These are phyloP conservation scores for Bubo bubo DNA, from an alignment of 2,113 vertebrate species.

Conservation along the genomic window DNA sequence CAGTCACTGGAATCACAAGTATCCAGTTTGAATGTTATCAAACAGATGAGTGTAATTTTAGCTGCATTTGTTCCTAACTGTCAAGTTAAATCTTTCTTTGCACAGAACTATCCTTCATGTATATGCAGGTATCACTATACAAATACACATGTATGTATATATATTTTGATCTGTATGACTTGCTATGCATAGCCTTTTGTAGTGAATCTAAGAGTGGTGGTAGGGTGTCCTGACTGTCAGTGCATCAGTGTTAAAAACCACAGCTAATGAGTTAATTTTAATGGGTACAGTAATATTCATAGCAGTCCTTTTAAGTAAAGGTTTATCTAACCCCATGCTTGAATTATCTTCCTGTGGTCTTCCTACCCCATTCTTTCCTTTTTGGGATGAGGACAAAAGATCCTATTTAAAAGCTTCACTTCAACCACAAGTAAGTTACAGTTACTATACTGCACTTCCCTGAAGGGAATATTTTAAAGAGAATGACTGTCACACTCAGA, in stretches of 20 bases:
- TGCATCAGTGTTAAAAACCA: neutral
- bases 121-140: neutral
- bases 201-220: neutral
- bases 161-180: neutral
- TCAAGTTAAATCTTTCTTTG: neutral
- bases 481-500: neutral
- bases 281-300: neutral
- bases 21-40: neutral
- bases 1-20: neutral
- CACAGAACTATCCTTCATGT: neutral
- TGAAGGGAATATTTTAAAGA: neutral
- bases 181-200: neutral
- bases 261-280: neutral
- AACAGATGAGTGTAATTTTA: neutral
- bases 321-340: neutral
- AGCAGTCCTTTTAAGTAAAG: neutral
- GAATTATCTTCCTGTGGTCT: neutral
- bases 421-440: neutral
- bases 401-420: neutral
- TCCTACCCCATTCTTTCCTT: neutral
- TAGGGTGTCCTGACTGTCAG: neutral
- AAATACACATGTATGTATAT: neutral
- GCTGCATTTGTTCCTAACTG: neutral
- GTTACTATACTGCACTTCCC: neutral
- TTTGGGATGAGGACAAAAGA: neutral